phyloP scores from a whole-genome alignment of 2,113 vertebrate species.

The Osmerus eperlanus region DNA sequence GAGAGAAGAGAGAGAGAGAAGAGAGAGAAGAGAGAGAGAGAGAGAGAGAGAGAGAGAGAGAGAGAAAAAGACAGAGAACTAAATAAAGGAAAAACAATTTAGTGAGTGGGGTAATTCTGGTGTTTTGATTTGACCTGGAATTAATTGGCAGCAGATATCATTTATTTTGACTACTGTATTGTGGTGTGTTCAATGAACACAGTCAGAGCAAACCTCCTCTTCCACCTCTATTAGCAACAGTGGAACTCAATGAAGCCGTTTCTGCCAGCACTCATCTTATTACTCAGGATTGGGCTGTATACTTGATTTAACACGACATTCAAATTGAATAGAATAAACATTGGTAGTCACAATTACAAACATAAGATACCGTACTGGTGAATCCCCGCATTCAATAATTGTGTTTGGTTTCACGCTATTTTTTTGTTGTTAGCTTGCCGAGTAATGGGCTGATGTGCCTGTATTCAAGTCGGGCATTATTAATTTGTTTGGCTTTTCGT shows the following conservation, averaged over 20 bases:
- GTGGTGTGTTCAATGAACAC: slow-evolving; percentile 10
- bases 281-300: slow-evolving; percentile 24
- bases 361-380: neutral
- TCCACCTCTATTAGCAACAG: slow-evolving; percentile 33
- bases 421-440: no score
- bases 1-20: slow-evolving; percentile 3
- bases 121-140: slow-evolving; percentile 40
- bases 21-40: no score
- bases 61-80: neutral
- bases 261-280: slow-evolving; percentile 38
- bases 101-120: neutral
- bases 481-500: no score
- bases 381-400: no score
- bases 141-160: slow-evolving; percentile 34
- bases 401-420: no score
- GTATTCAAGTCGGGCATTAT: no score
- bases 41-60: neutral
- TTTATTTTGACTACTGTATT: slow-evolving; percentile 33
- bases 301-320: slow-evolving; percentile 43
- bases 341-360: slow-evolving; percentile 47
- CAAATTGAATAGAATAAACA: slow-evolving; percentile 53
- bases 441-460: no score
- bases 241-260: slow-evolving; percentile 33
- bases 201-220: slow-evolving; percentile 13
- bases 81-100: neutral